A percentile compares a stretch with the other conserved stretches of the same genome.
Evolutionary conservation across 2,888 invertebrate species (phyloP).

Genomic region (Drymonia ruficornis): DNA sequence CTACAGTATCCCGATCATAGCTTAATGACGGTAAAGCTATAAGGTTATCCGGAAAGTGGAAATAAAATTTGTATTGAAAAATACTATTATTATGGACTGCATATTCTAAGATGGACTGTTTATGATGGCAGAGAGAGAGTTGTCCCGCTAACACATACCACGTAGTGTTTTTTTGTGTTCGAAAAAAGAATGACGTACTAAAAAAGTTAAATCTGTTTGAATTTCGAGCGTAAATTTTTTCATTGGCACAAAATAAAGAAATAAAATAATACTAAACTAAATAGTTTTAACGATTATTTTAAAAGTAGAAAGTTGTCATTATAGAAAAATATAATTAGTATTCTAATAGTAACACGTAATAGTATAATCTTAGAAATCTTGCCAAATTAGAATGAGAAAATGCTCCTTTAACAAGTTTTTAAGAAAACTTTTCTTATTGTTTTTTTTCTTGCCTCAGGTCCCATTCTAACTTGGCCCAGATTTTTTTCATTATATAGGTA

Average conservation of each 20-base stretch:
- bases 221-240: background rate
- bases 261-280: conserved; percentile 35
- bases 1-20: background rate
- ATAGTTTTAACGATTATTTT: conserved; percentile 11
- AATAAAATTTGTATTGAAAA: too few species aligned
- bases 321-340: conserved; percentile 79
- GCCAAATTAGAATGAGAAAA: conserved; percentile 13
- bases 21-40: background rate
- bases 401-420: too few species aligned
- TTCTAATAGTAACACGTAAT: conserved; percentile 66
- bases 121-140: too few species aligned
- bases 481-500: conserved; percentile 6
- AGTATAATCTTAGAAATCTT: conserved; percentile 40
- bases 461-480: background rate
- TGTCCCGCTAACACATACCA: too few species aligned
- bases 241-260: conserved; percentile 45
- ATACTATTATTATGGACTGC: too few species aligned
- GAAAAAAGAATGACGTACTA: too few species aligned
- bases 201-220: too few species aligned
- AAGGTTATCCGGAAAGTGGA: too few species aligned
- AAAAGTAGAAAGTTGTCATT: conserved; percentile 75
- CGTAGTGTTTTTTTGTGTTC: too few species aligned
- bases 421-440: too few species aligned
- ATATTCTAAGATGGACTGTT: too few species aligned
- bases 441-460: background rate